These are phyloP conservation scores for Flexamia atlantica DNA, from an alignment of 2,888 invertebrate species.

Conservation along the genomic window DNA sequence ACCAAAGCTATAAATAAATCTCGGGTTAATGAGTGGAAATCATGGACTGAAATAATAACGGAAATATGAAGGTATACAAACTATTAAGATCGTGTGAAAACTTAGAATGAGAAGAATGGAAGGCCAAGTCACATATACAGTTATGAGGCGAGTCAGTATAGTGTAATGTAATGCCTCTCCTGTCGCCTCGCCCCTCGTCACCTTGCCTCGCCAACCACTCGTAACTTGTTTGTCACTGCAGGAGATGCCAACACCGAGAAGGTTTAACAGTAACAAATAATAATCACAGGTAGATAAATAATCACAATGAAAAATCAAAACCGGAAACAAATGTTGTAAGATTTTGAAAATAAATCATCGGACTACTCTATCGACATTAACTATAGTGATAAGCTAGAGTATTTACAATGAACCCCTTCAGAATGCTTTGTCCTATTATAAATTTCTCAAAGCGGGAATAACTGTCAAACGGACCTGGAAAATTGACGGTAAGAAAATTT, in stretches of 20 bases:
- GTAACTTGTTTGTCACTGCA: not conserved
- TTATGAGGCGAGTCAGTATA: constrained; percentile 12
- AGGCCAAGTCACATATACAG: constrained; percentile 58
- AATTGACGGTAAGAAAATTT: constrained; percentile 57
- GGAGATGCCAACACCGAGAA: constrained; percentile 47
- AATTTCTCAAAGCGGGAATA: constrained; percentile 48
- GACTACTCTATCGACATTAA: constrained; percentile 45
- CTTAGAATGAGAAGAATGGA: constrained; percentile 19
- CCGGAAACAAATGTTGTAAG: constrained; percentile 40
- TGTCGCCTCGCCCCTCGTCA: not conserved
- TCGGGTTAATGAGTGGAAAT: not conserved
- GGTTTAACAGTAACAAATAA: constrained; percentile 47
- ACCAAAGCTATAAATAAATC: constrained; percentile 26
- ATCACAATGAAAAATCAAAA: constrained; percentile 47
- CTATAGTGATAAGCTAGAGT: constrained; percentile 27
- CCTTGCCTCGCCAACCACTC: constrained; percentile 40
- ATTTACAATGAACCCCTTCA: constrained; percentile 51
- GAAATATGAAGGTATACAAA: not conserved
- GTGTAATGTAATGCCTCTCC: not conserved
- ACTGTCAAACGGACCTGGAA: constrained; percentile 45
- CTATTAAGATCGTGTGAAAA: not conserved
- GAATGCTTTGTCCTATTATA: constrained; percentile 59
- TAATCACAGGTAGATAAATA: constrained; percentile 51
- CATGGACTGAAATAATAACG: not conserved
- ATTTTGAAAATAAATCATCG: constrained; percentile 32